Evolutionary conservation across 2,888 invertebrate genomes (phyloP).

Genomic region (Caenorhabditis becei): DNA sequence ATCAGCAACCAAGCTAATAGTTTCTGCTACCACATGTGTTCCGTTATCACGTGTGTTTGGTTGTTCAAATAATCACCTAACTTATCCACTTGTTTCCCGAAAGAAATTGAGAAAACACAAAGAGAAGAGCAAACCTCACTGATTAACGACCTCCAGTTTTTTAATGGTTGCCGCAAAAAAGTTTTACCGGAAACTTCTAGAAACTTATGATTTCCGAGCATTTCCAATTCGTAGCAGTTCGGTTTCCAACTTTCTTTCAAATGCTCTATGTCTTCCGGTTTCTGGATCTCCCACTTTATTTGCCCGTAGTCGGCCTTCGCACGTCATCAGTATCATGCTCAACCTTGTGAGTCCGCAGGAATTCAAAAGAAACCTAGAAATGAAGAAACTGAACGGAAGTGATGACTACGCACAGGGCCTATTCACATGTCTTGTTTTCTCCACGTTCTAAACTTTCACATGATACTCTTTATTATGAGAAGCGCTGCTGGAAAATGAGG

Average conservation of each 20-base stretch:
- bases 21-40: too few species aligned
- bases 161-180: too few species aligned
- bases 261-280: neutral
- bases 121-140: neutral
- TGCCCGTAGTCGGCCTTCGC: neutral
- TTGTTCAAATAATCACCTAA: neutral
- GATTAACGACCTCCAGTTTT: too few species aligned
- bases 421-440: neutral
- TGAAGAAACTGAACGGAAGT: constrained; percentile 3
- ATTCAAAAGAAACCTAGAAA: neutral
- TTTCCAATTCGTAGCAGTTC: too few species aligned
- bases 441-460: neutral
- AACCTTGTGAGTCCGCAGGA: neutral
- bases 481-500: neutral
- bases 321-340: neutral
- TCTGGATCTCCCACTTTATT: neutral
- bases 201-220: too few species aligned
- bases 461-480: neutral
- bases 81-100: neutral
- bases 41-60: too few species aligned
- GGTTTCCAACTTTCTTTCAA: too few species aligned
- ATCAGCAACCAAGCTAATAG: too few species aligned
- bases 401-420: neutral
- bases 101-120: neutral
- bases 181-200: too few species aligned